Conservation (phyloP, 2,797 vertebrate species). For the Benthosema pterotum region DNA sequence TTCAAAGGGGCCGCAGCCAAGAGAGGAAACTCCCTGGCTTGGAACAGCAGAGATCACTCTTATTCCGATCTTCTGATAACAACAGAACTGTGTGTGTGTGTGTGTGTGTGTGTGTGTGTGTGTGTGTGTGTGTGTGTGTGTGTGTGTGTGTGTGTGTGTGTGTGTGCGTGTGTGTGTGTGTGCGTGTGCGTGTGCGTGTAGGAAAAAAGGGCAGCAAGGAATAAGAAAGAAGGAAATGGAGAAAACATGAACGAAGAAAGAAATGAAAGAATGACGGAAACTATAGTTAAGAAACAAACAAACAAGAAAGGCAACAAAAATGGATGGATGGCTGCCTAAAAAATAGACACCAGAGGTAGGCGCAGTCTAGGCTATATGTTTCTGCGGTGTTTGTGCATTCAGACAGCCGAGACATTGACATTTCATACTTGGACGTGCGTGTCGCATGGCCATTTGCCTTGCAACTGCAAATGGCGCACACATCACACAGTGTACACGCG, state of each 20-base stretch:
- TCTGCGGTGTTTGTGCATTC: conserved; percentile 31
- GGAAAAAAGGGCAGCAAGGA: neutral
- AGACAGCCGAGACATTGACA: neutral
- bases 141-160: conserved; percentile 5
- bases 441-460: neutral
- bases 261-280: too few species aligned
- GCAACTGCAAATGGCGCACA: neutral
- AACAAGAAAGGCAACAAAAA: too few species aligned
- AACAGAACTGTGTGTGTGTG: conserved; percentile 10
- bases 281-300: too few species aligned
- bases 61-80: conserved; percentile 61
- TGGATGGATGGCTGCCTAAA: neutral
- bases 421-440: conserved; percentile 15
- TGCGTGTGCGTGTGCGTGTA: conserved; percentile 4
- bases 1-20: conserved; percentile 26
- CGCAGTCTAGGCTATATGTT: conserved; percentile 22
- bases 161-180: conserved; percentile 14
- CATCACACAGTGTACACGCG: too few species aligned
- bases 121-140: conserved; percentile 16
- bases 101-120: conserved; percentile 20
- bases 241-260: neutral
- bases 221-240: neutral
- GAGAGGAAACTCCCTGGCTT: conserved; percentile 64
- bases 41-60: conserved; percentile 51
- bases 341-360: neutral